Evolutionary conservation across 2,888 invertebrate species (phyloP).

Genomic region (Cetonia aurata): DNA sequence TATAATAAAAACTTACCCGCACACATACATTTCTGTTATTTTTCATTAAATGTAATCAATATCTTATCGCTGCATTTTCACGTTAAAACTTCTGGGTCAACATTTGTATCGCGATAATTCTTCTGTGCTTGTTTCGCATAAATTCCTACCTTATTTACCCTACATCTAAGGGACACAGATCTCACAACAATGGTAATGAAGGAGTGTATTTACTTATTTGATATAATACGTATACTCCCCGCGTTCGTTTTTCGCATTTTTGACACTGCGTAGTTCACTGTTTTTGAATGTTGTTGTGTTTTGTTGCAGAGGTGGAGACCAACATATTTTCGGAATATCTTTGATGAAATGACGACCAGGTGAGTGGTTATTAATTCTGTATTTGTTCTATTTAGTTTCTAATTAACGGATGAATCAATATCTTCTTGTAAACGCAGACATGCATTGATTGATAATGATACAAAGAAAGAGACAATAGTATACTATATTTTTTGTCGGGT

Average conservation of each 20-base stretch:
- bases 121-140: conserved; percentile 40
- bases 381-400: no score
- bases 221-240: conserved; percentile 20
- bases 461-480: no score
- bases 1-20: conserved; percentile 36
- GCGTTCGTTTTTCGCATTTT: conserved; percentile 32
- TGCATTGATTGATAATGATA: no score
- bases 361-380: conserved; percentile 52
- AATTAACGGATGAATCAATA: no score
- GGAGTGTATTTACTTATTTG: conserved; percentile 46
- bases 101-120: conserved; percentile 40
- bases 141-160: conserved; percentile 45
- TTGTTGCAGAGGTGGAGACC: conserved; percentile 57
- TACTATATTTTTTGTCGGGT: no score
- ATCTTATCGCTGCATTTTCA: conserved; percentile 39
- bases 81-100: conserved; percentile 40
- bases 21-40: conserved; percentile 42
- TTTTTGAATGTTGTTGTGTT: conserved; percentile 44
- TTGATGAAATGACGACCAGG: conserved; percentile 62
- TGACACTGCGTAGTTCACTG: conserved; percentile 10
- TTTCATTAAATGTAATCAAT: conserved; percentile 37
- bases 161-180: conserved; percentile 40
- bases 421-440: no score
- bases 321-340: conserved; percentile 51
- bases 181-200: conserved; percentile 48